Evolutionary conservation across 2,888 invertebrate species (phyloP).

Genomic region (Dicycla oo): DNA sequence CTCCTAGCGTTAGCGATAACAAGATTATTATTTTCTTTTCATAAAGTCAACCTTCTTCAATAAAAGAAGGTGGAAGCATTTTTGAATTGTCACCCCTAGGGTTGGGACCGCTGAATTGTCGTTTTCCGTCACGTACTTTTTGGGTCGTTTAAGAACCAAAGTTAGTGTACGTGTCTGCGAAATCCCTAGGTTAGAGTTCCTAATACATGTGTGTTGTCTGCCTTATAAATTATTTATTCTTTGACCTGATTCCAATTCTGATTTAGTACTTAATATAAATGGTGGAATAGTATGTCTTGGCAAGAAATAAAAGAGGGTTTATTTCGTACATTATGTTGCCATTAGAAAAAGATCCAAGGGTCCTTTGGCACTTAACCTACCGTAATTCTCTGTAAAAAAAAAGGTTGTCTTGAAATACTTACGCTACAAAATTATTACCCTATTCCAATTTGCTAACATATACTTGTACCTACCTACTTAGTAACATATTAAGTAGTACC

Average conservation of each 20-base stretch:
- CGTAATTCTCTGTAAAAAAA: conserved; percentile 37
- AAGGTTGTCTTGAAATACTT: conserved; percentile 26
- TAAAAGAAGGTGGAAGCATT: conserved; percentile 51
- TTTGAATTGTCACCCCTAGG: conserved; percentile 47
- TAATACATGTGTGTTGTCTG: conserved; percentile 38
- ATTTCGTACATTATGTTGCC: conserved; percentile 23
- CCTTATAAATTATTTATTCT: conserved; percentile 45
- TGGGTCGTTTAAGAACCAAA: conserved; percentile 51
- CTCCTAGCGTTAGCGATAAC: conserved; percentile 26
- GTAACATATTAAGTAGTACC: too few species aligned
- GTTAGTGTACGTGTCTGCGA: conserved; percentile 53
- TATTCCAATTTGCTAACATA: background rate
- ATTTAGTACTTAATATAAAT: conserved; percentile 34
- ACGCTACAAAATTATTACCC: conserved; percentile 15
- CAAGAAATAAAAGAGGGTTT: conserved; percentile 31
- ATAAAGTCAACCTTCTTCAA: conserved; percentile 50
- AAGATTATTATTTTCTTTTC: conserved; percentile 53
- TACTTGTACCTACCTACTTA: too few species aligned
- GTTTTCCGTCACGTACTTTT: conserved; percentile 59
- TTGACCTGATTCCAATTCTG: conserved; percentile 20
- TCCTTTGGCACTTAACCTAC: conserved; percentile 20
- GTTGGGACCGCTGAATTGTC: conserved; percentile 53
- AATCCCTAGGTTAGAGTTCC: conserved; percentile 39
- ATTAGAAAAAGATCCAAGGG: conserved; percentile 26
- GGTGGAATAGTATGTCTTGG: background rate